Base-by-base conservation (phyloP, 2,797 vertebrate species). In the Phaenicophaeus curvirostris region DNA sequence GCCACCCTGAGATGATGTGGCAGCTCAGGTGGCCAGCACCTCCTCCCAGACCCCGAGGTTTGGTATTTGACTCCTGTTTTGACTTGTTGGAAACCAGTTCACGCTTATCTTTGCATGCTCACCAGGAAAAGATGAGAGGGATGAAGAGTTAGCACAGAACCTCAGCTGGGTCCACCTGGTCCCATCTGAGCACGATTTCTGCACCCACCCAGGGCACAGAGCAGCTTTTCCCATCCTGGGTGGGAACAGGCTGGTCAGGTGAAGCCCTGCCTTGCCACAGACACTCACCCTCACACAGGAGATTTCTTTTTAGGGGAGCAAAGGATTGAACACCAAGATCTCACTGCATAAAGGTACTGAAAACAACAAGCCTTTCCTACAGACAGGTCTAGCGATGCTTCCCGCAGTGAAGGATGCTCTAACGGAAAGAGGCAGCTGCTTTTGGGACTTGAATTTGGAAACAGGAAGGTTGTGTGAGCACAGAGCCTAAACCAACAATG, bases 151-250 rank as follows among this genome's bases (percentile, higher is more conserved):
- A 11, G 48, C 41, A 50, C 30, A 35, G 58, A 50, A 37, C 55
- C 41, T 39, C 66, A 33, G 65, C 37, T 42, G 55, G 37, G 42
- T 57, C 42, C 54, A 28, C 9, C 54, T 33, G 39, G n/a, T 69
- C 55, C 87, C 8, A 2, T 6, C n/a, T 6, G 1, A 65, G 76
- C 46, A 14, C 1, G 2, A 23, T 39, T 57, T 18, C 63, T 5
- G 23, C 18, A 5, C 25, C 31, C 1, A 0, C 3, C 48, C 27
- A 19, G 1, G 2, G 31, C 31, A n/a, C 4, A 0, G 13, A 84
- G 41, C 31, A 5, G 41, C 44, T 10, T 27, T 53, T 48, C 41
- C 68, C 72, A 17, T 13, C 46, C 78, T 15, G 28, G 15, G 44
- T 35, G 67, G 75, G 41, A 46, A 73, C 5, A n/a, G 41, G 16